Evolutionary conservation across 2,113 vertebrate genomes (phyloP).

Genomic region (Cathartes aura): DNA sequence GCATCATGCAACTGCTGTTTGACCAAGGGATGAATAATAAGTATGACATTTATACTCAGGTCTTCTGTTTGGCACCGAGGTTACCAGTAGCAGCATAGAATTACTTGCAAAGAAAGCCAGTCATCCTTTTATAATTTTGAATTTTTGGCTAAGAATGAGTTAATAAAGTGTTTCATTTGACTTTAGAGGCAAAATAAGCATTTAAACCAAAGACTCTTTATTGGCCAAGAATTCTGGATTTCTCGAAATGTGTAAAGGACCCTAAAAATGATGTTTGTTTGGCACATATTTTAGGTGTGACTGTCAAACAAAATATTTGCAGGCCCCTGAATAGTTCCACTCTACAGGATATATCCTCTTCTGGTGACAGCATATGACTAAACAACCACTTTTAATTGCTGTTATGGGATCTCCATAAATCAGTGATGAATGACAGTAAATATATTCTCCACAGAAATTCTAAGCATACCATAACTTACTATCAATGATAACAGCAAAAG

Average conservation of each 20-base stretch:
- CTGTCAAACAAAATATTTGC: background rate
- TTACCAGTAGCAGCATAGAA: background rate
- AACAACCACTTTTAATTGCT: background rate
- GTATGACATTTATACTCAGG: background rate
- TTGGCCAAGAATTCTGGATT: background rate
- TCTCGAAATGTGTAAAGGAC: background rate
- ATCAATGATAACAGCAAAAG: background rate
- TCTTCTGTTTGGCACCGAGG: background rate
- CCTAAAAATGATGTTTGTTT: background rate
- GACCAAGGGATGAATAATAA: background rate
- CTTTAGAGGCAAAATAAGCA: background rate
- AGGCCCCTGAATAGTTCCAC: background rate
- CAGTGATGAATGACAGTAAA: background rate
- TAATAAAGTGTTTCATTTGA: background rate
- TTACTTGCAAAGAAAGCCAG: background rate
- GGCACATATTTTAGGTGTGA: background rate
- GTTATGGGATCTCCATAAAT: background rate
- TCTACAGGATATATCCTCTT: background rate
- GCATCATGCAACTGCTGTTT: background rate
- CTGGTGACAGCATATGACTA: background rate
- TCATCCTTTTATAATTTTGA: background rate
- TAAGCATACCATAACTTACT: background rate
- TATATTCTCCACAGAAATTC: background rate
- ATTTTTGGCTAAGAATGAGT: background rate
- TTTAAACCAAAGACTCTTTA: background rate